Conservation (phyloP, 2,113 vertebrate genomes). For the Saccopteryx leptura region DNA sequence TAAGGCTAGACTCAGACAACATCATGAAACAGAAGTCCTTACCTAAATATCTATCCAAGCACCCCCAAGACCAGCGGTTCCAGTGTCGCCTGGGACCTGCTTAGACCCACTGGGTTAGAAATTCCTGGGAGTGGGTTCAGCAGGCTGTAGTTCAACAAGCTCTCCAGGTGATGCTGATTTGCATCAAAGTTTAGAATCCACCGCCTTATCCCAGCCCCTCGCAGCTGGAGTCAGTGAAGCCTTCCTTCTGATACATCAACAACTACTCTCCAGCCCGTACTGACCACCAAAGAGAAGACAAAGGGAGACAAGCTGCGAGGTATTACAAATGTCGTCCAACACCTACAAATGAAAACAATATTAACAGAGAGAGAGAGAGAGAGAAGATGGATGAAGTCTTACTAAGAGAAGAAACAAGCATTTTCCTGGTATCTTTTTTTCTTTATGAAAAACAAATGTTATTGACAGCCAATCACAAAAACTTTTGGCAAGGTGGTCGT, state of each 20-base stretch:
- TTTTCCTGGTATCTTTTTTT: background rate
- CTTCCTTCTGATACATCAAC: background rate
- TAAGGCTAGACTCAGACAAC: background rate
- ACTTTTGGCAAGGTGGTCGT: background rate
- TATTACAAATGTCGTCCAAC: background rate
- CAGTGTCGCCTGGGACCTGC: background rate
- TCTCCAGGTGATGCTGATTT: background rate
- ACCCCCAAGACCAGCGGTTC: background rate
- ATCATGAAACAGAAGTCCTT: background rate
- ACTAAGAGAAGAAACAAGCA: background rate
- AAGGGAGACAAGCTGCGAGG: background rate
- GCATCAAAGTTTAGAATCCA: background rate
- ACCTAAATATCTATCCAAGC: background rate
- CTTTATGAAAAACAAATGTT: background rate
- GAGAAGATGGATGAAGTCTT: background rate
- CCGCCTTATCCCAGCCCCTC: background rate
- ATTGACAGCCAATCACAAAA: background rate
- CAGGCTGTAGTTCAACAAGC: background rate
- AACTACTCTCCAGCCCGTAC: background rate
- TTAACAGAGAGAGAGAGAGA: background rate
- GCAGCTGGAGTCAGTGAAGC: background rate
- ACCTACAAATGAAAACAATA: background rate
- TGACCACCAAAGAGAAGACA: background rate
- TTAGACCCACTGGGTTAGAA: background rate
- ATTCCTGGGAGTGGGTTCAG: background rate